phyloP scores from a whole-genome alignment of 2,113 vertebrate genomes.

The Ailurus styani region DNA sequence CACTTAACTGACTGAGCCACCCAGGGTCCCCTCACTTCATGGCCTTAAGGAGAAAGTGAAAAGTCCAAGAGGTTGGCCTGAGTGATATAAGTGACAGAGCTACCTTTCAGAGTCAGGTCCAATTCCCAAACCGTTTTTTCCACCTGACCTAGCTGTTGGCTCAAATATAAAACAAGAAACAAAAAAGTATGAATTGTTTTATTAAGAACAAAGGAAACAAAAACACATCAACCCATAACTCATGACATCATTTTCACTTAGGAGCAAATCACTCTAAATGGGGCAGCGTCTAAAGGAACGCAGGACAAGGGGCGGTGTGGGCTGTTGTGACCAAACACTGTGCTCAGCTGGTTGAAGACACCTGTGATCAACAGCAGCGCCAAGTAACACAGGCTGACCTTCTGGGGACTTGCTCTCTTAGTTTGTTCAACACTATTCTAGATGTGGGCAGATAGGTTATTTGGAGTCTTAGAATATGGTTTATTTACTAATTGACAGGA shows the following conservation, averaged over 20 bases:
- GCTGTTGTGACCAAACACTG: neutral
- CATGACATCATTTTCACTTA: neutral
- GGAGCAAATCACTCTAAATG: neutral
- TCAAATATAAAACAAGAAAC: neutral
- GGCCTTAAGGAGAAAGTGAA: neutral
- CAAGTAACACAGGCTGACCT: neutral
- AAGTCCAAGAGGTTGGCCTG: too few relatives aligned
- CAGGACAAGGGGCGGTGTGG: neutral
- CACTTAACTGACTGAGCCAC: neutral
- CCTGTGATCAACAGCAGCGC: accelerated
- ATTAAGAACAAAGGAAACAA: neutral
- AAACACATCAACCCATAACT: neutral
- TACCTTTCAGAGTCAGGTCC: neutral
- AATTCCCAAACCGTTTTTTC: neutral
- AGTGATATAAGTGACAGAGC: neutral
- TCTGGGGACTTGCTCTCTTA: neutral
- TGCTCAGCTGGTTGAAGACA: accelerated
- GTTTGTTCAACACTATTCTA: neutral
- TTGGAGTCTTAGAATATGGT: neutral
- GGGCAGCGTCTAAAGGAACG: neutral
- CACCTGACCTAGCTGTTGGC: neutral
- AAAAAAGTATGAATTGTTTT: neutral
- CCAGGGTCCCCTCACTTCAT: neutral
- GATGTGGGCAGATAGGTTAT: neutral
- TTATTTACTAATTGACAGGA: neutral